These are phyloP conservation scores for Lysandra coridon DNA, from an alignment of 2,888 invertebrate species.

Conservation along the genomic window DNA sequence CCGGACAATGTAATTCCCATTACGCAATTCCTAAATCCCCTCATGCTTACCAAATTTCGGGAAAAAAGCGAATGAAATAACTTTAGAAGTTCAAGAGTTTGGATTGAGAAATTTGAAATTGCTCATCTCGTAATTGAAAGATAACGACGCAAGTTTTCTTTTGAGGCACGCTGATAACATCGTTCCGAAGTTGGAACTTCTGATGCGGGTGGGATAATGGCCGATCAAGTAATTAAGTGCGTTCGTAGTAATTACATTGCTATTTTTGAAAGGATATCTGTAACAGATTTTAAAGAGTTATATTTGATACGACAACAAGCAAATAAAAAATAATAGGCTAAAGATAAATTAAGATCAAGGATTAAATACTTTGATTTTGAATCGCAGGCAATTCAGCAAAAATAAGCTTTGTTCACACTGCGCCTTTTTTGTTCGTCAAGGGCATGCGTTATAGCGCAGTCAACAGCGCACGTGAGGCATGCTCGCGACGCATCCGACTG, in stretches of 20 bases:
- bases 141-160: slow-evolving; percentile 27
- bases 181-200: background rate
- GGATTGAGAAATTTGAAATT: slow-evolving; percentile 24
- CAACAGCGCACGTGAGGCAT: too few relatives aligned
- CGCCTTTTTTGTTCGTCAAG: too few relatives aligned
- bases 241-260: background rate
- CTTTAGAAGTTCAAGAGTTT: background rate
- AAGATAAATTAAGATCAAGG: too few relatives aligned
- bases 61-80: slow-evolving; percentile 18
- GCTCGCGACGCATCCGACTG: too few relatives aligned
- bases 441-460: too few relatives aligned
- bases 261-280: background rate
- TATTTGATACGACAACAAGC: too few relatives aligned
- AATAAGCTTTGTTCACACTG: too few relatives aligned
- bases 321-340: too few relatives aligned
- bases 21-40: slow-evolving; percentile 11
- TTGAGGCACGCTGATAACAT: slow-evolving; percentile 5
- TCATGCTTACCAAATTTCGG: slow-evolving; percentile 2
- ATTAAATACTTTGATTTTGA: too few relatives aligned
- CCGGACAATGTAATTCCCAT: slow-evolving; percentile 3
- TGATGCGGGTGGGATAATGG: background rate
- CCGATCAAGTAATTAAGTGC: background rate
- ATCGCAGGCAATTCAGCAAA: too few relatives aligned
- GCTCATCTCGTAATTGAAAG: slow-evolving; percentile 29
- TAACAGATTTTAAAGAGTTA: background rate